Evolutionary conservation across 1,140 invertebrate species (phyloP).

Genomic region (Harlomillsia oculata): DNA sequence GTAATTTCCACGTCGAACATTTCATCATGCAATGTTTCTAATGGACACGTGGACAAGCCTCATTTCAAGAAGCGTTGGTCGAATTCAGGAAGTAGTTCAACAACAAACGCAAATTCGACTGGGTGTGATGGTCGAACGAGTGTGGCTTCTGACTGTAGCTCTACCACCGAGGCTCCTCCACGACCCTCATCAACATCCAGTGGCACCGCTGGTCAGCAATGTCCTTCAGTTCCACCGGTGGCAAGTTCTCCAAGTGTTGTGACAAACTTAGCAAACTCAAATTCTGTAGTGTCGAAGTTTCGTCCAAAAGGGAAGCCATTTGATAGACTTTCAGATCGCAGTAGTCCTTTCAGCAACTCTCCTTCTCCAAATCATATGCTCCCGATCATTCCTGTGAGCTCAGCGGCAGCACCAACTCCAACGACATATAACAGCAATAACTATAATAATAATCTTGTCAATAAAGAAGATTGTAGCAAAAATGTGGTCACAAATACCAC

Average conservation of each 20-base stretch:
- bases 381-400: neutral
- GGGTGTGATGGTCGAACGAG: constrained; percentile 24
- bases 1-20: neutral
- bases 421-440: constrained; percentile 4
- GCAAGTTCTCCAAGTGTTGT: neutral
- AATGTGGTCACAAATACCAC: neutral
- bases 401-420: constrained; percentile 1
- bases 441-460: constrained; percentile 1
- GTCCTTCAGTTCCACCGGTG: constrained; percentile 1
- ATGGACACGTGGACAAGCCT: too few species aligned
- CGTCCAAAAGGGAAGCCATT: constrained; percentile 31
- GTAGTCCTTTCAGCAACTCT: constrained; percentile 7
- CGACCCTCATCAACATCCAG: neutral
- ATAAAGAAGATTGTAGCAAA: neutral
- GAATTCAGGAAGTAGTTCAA: neutral
- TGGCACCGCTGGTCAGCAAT: too few species aligned
- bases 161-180: constrained; percentile 1
- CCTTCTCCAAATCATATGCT: constrained; percentile 6
- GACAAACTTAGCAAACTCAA: neutral
- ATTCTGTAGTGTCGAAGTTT: constrained; percentile 20
- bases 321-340: constrained; percentile 17
- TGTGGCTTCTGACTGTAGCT: constrained; percentile 30
- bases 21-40: too few species aligned
- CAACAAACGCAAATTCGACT: neutral
- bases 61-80: constrained; percentile 29